Conservation (phyloP, 1,140 invertebrate genomes). For the Ganaspis sp. region DNA sequence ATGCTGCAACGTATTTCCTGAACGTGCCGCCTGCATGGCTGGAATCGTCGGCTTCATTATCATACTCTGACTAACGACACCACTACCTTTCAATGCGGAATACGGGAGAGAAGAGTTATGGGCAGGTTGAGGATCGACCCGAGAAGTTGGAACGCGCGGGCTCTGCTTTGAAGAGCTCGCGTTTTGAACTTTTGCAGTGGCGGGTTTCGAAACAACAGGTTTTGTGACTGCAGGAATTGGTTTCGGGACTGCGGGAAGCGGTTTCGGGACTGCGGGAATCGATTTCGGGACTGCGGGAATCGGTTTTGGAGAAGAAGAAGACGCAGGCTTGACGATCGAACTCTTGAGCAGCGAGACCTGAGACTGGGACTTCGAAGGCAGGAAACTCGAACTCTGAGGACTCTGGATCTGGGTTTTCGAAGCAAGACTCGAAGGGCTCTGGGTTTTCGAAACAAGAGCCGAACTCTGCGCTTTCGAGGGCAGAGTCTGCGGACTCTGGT, state of each 20-base stretch:
- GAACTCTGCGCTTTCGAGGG: too few species aligned
- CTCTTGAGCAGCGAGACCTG: neutral
- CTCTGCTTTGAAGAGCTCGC: too few species aligned
- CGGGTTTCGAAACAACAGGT: constrained; percentile 51
- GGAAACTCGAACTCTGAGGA: too few species aligned
- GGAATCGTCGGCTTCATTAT: constrained; percentile 1
- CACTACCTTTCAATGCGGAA: constrained; percentile 51
- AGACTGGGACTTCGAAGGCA: too few species aligned
- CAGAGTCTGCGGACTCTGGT: too few species aligned
- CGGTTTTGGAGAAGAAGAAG: constrained; percentile 37
- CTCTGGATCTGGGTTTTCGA: too few species aligned
- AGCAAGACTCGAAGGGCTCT: too few species aligned
- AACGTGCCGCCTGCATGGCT: constrained; percentile 32
- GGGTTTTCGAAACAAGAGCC: too few species aligned
- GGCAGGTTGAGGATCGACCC: constrained; percentile 65
- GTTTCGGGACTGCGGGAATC: constrained; percentile 10
- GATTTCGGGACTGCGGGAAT: constrained; percentile 39
- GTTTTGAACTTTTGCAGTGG: too few species aligned
- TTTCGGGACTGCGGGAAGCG: neutral
- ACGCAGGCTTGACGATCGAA: constrained; percentile 43
- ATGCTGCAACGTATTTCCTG: constrained; percentile 64
- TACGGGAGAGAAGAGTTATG: constrained; percentile 60
- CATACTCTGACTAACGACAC: constrained; percentile 35
- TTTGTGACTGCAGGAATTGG: constrained; percentile 37
- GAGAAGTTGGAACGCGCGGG: constrained; percentile 63